Conservation (phyloP, 2,797 vertebrate species). For the Epinephelus awoara region DNA sequence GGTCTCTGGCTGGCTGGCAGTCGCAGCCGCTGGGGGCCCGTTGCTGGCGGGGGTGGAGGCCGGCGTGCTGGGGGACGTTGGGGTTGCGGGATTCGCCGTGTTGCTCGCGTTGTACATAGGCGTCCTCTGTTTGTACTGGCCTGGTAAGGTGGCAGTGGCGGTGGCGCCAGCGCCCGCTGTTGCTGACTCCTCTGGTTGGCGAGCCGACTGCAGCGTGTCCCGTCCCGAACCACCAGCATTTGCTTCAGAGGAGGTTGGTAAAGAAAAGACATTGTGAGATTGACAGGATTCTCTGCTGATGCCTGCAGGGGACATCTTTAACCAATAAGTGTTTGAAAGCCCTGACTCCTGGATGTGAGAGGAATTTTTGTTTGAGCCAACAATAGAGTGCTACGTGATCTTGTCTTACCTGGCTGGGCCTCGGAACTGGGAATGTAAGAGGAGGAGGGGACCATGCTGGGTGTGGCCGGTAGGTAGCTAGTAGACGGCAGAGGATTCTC, state of each 20-base stretch:
- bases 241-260: slow-evolving; percentile 60
- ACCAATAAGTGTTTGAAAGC: background rate
- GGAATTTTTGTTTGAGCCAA: background rate
- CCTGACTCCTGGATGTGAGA: background rate
- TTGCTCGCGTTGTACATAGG: slow-evolving; percentile 96
- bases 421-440: slow-evolving; percentile 97
- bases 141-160: slow-evolving; percentile 85
- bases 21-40: slow-evolving; percentile 87
- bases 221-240: slow-evolving; percentile 89
- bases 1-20: slow-evolving; percentile 85
- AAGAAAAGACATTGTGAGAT: background rate
- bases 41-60: slow-evolving; percentile 86
- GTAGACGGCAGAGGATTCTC: slow-evolving; percentile 96
- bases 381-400: background rate
- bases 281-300: background rate
- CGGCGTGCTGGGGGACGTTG: slow-evolving; percentile 88
- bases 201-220: slow-evolving; percentile 90
- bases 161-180: slow-evolving; percentile 78
- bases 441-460: slow-evolving; percentile 96
- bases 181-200: slow-evolving; percentile 91
- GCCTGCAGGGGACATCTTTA: background rate
- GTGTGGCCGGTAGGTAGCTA: slow-evolving; percentile 96
- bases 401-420: slow-evolving; percentile 89
- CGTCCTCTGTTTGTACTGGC: slow-evolving; percentile 96
- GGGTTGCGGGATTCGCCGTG: slow-evolving; percentile 84